These are phyloP conservation scores for Tangara arthus DNA, from an alignment of 2,797 vertebrate species.

Conservation along the genomic window DNA sequence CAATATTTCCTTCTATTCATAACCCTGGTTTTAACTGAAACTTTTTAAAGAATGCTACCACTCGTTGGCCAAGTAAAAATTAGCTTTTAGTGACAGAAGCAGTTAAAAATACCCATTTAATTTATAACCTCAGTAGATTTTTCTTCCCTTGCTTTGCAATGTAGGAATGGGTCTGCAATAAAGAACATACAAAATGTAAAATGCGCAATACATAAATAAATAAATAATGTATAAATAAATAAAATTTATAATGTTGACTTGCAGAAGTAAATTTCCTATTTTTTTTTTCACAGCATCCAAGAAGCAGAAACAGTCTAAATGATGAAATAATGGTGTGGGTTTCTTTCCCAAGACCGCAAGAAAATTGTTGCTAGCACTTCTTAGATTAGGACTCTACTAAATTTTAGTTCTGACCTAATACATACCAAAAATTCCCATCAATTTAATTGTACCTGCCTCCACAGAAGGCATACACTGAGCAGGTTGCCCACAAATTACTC, in stretches of 20 bases:
- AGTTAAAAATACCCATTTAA: not conserved
- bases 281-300: not conserved
- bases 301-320: not conserved
- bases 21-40: not conserved
- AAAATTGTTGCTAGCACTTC: not conserved
- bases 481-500: not conserved
- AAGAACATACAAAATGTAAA: not conserved
- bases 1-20: not conserved
- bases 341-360: not conserved
- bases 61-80: not conserved
- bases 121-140: not conserved
- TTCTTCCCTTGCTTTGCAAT: not conserved
- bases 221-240: not conserved
- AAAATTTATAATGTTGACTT: not conserved
- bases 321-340: not conserved
- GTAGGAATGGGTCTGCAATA: not conserved
- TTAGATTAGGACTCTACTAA: not conserved
- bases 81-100: not conserved
- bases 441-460: not conserved
- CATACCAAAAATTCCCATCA: not conserved
- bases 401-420: not conserved
- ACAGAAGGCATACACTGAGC: not conserved
- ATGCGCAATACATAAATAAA: not conserved
- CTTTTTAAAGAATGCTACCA: not conserved
- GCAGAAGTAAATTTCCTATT: not conserved